Base-by-base conservation (phyloP, 2,888 invertebrate genomes). In the Epicampocera succincta region DNA sequence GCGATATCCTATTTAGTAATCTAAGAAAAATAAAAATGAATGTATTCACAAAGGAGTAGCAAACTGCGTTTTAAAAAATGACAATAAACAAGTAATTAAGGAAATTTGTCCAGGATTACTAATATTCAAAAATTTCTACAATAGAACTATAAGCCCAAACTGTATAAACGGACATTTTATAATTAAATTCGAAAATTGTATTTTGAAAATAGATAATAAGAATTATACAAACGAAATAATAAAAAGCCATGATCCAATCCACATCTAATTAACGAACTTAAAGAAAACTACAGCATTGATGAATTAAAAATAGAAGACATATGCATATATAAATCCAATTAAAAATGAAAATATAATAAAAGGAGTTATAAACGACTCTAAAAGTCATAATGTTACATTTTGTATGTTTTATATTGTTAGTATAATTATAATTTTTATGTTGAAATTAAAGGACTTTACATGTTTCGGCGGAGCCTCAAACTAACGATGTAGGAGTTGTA, bases 161-260 rank as follows among this genome's bases (percentile, higher is more conserved):
- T 73, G 80, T 52, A 83, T 66, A 17, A 80, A 80, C 17, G 71
- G 48, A 21, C 74, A 61, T 15, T 82, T n/a, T n/a, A n/a, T n/a
- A n/a, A n/a, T n/a, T n/a, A n/a, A n/a, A n/a, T n/a, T n/a, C n/a
- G n/a, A n/a, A n/a, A n/a, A n/a, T n/a, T n/a, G n/a, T n/a, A n/a
- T n/a, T n/a, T n/a, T n/a, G n/a, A n/a, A n/a, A n/a, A n/a, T n/a
- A n/a, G n/a, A n/a, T n/a, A n/a, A n/a, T n/a, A n/a, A n/a, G n/a
- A n/a, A n/a, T n/a, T n/a, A 63, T 78, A 54, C 50, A 13, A 83
- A 83, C 46, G 29, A 66, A 33, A 79, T 54, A 21, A 75, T 83
- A 40, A 74, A 69, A 56, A 56, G 68, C 3, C 48, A 68, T 50
- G 72, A 80, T 12, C 61, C 48, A 68, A 52, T 80, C 58, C 77